Evolutionary conservation across 2,888 invertebrate genomes (phyloP).

Genomic region (Drosophila formosana): DNA sequence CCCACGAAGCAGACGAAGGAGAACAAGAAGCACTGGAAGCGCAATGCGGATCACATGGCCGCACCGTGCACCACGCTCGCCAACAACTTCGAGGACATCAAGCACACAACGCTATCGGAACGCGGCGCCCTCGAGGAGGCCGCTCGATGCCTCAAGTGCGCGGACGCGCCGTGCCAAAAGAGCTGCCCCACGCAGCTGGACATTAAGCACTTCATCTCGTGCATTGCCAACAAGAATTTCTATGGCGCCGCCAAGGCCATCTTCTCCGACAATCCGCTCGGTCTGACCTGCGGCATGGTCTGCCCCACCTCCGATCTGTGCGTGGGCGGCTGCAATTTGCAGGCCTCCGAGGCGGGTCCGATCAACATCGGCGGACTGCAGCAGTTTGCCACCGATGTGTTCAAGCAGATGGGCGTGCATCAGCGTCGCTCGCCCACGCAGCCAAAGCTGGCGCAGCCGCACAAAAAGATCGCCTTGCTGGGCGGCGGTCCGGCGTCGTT

Average conservation of each 20-base stretch:
- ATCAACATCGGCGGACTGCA: slow-evolving; percentile 99
- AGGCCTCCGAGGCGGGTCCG: slow-evolving; percentile 98
- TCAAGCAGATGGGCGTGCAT: slow-evolving; percentile 96
- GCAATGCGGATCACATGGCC: slow-evolving; percentile 92
- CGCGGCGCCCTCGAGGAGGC: slow-evolving; percentile 96
- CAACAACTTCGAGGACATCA: slow-evolving; percentile 98
- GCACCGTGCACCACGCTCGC: slow-evolving; percentile 88
- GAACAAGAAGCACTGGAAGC: slow-evolving; percentile 97
- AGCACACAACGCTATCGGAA: slow-evolving; percentile 98
- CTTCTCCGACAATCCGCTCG: slow-evolving; percentile 98
- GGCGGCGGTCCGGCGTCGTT: slow-evolving; percentile 99
- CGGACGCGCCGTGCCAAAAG: slow-evolving; percentile 99
- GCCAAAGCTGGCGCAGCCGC: slow-evolving; percentile 85
- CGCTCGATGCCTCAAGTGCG: slow-evolving; percentile 94
- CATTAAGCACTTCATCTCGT: slow-evolving; percentile 97
- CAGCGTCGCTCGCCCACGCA: slow-evolving; percentile 93
- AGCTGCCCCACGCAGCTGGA: slow-evolving; percentile 99
- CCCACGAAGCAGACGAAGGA: slow-evolving; percentile 94
- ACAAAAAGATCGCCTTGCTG: slow-evolving; percentile 91
- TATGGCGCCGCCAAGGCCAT: slow-evolving; percentile 99
- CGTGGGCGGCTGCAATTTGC: slow-evolving; percentile 98
- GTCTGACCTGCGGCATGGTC: slow-evolving; percentile 98
- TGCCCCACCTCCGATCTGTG: slow-evolving; percentile 99
- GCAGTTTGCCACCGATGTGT: slow-evolving; percentile 98
- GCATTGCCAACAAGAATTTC: slow-evolving; percentile 98